A percentile compares a stretch with the other conserved stretches of the same genome.
Evolutionary conservation across 1,140 invertebrate genomes (phyloP).

Genomic region (Maniola jurtina): DNA sequence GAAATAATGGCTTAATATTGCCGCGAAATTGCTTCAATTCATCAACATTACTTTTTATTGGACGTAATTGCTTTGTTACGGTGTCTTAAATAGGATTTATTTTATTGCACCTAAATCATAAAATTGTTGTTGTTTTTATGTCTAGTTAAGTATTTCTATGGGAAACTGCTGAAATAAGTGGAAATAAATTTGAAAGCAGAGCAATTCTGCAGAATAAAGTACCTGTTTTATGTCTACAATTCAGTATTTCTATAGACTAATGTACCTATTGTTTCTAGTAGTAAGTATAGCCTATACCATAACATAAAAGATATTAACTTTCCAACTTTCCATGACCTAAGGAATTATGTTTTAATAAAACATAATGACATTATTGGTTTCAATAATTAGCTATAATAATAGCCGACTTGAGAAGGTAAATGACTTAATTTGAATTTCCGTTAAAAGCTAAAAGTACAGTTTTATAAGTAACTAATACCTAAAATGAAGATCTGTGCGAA

Average conservation of each 20-base stretch:
- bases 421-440: no score
- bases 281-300: no score
- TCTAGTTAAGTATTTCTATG: conserved; percentile 2
- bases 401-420: no score
- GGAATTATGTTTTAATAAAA: no score
- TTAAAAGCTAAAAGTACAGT: no score
- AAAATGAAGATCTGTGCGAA: no score
- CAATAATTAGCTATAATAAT: no score
- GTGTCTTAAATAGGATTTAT: conserved; percentile 29
- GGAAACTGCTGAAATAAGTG: neutral
- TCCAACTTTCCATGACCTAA: no score
- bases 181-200: neutral
- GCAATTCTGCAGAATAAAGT: neutral
- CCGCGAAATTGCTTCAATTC: conserved; percentile 28
- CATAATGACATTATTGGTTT: no score
- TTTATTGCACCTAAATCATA: conserved; percentile 19
- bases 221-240: neutral
- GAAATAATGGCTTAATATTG: conserved; percentile 27
- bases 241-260: neutral
- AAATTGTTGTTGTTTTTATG: conserved; percentile 17
- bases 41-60: conserved; percentile 33
- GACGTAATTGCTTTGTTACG: conserved; percentile 29
- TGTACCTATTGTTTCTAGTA: no score
- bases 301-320: no score
- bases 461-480: no score